A percentile compares a stretch with the other conserved stretches of the same genome.
These are phyloP conservation scores for Phrynocephalus versicolor DNA, from an alignment of 2,113 vertebrate species.

Conservation along the genomic window DNA sequence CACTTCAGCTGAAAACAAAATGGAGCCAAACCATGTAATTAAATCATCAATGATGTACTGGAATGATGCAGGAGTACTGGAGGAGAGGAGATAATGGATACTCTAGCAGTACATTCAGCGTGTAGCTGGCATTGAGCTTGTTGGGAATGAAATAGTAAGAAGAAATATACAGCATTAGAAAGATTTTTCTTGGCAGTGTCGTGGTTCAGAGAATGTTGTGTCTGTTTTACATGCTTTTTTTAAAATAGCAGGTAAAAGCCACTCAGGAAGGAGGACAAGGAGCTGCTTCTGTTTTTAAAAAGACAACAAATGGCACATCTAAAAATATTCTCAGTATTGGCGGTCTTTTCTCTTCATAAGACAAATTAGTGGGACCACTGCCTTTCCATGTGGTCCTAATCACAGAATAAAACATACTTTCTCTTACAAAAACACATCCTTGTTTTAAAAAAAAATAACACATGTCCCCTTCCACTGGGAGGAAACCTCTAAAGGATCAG, in stretches of 20 bases:
- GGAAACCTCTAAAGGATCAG: not conserved
- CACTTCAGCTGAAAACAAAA: conserved; percentile 71
- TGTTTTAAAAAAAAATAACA: not conserved
- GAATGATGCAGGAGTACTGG: conserved; percentile 57
- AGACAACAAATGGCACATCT: not conserved
- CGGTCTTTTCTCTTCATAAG: not conserved
- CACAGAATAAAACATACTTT: no score
- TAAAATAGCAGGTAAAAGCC: not conserved
- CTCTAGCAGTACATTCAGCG: not conserved
- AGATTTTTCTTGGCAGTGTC: conserved; percentile 6
- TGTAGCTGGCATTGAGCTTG: conserved; percentile 33
- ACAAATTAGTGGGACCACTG: no score
- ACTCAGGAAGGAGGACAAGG: no score
- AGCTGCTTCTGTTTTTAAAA: not conserved
- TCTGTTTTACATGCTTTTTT: not conserved
- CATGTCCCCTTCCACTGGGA: not conserved
- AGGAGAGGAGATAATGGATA: conserved; percentile 38
- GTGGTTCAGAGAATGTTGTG: conserved; percentile 24
- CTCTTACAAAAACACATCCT: not conserved
- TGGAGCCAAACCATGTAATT: conserved; percentile 61
- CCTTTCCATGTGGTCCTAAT: no score
- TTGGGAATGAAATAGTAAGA: conserved; percentile 9
- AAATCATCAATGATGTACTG: conserved; percentile 56
- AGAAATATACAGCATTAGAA: conserved; percentile 30
- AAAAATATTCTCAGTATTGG: not conserved